These are phyloP conservation scores for Bimastos eiseni DNA, from an alignment of 2,888 invertebrate genomes.

Conservation along the genomic window DNA sequence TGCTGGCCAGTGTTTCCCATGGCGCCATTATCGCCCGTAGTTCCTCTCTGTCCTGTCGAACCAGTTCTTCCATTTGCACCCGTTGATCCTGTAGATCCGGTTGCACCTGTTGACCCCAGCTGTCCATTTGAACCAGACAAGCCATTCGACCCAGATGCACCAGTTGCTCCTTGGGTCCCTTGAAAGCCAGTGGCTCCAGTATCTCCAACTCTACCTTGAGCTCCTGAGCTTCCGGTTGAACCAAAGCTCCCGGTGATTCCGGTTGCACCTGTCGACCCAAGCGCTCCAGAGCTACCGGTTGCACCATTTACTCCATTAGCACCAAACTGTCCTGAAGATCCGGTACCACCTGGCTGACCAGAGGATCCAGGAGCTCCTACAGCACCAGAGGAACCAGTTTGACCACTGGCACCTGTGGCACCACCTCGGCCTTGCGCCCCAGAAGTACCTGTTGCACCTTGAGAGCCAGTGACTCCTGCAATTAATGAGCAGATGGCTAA, in stretches of 20 bases:
- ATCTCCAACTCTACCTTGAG: not conserved
- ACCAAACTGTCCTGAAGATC: not conserved
- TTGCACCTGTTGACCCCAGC: conserved; percentile 7
- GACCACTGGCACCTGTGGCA: conserved; percentile 14
- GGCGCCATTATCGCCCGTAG: conserved; percentile 22
- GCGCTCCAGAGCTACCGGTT: not conserved
- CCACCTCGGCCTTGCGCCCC: conserved; percentile 25
- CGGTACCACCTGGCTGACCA: not conserved
- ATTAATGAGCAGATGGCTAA: not conserved
- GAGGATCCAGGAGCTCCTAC: not conserved
- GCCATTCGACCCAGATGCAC: conserved; percentile 8
- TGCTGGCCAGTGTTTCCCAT: conserved; percentile 25
- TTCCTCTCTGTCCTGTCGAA: conserved; percentile 22
- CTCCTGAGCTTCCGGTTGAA: conserved; percentile 10
- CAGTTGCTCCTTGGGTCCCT: conserved; percentile 26
- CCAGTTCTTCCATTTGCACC: conserved; percentile 29
- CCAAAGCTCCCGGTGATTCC: not conserved
- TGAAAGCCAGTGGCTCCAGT: not conserved
- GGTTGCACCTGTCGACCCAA: not conserved
- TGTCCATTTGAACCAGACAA: not conserved
- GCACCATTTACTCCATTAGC: not conserved
- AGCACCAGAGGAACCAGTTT: conserved; percentile 15
- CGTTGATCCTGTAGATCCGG: conserved; percentile 27
- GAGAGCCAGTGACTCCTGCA: conserved; percentile 7
- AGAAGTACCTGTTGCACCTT: conserved; percentile 18